phyloP scores from a whole-genome alignment of 1,140 invertebrate genomes.

The Musca vetustissima region DNA sequence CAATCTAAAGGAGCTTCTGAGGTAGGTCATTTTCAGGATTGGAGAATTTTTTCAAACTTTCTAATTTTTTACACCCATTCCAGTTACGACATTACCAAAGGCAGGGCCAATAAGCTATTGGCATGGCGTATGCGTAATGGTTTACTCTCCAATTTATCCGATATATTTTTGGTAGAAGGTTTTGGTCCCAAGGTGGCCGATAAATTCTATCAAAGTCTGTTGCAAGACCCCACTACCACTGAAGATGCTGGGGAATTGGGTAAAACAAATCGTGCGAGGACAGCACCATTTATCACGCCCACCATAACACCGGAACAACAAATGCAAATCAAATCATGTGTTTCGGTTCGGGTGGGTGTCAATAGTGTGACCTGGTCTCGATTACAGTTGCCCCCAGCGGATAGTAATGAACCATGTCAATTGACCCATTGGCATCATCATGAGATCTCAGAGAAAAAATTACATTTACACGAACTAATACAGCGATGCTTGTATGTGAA shows the following conservation, averaged over 20 bases:
- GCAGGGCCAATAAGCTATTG: slow-evolving; percentile 37
- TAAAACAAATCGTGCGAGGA: slow-evolving; percentile 1
- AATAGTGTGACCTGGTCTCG: slow-evolving; percentile 48
- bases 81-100: slow-evolving; percentile 49
- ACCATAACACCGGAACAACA: slow-evolving; percentile 35
- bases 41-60: no score
- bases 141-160: slow-evolving; percentile 32
- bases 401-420: slow-evolving; percentile 26
- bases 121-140: slow-evolving; percentile 43
- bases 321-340: slow-evolving; percentile 32
- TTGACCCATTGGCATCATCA: slow-evolving; percentile 49
- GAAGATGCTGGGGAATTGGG: neutral
- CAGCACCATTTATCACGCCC: slow-evolving; percentile 42
- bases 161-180: slow-evolving; percentile 46
- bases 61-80: neutral
- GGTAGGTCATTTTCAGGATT: slow-evolving; percentile 29
- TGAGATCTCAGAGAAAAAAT: slow-evolving; percentile 50
- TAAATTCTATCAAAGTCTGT: slow-evolving; percentile 45
- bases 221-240: neutral
- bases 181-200: slow-evolving; percentile 42
- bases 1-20: slow-evolving; percentile 31
- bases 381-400: slow-evolving; percentile 30
- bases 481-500: slow-evolving; percentile 42
- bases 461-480: slow-evolving; percentile 44
- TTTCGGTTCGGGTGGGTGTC: slow-evolving; percentile 46